Percentiles rank a stretch among this genome's conserved stretches.
phyloP scores from a whole-genome alignment of 1,140 invertebrate genomes.

The Cotesia vestalis region DNA sequence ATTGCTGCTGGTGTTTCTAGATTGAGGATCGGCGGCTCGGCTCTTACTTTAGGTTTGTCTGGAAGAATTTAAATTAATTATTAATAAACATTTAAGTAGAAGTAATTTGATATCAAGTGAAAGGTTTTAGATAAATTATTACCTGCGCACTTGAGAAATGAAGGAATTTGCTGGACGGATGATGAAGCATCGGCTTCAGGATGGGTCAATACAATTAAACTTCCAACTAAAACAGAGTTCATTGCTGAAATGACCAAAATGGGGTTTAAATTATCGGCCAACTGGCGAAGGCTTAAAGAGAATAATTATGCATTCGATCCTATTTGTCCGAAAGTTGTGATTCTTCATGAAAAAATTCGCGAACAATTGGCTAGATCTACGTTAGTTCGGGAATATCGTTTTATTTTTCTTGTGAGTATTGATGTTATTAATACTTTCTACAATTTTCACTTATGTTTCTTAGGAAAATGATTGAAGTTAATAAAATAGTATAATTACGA shows the following conservation, averaged over 20 bases:
- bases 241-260: slow-evolving; percentile 54
- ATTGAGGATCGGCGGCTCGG: slow-evolving; percentile 75
- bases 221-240: slow-evolving; percentile 48
- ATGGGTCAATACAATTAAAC: slow-evolving; percentile 79
- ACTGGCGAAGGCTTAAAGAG: slow-evolving; percentile 43
- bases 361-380: slow-evolving; percentile 68
- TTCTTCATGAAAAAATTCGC: slow-evolving; percentile 70
- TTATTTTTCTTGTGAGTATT: slow-evolving; percentile 70
- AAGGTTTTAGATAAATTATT: slow-evolving; percentile 69
- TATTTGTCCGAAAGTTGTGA: slow-evolving; percentile 76
- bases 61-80: slow-evolving; percentile 16
- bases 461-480: too few relatives aligned
- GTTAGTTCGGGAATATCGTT: slow-evolving; percentile 69
- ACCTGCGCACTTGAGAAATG: slow-evolving; percentile 71
- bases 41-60: slow-evolving; percentile 58
- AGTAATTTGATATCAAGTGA: slow-evolving; percentile 6
- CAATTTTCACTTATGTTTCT: not conserved
- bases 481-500: too few relatives aligned
- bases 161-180: slow-evolving; percentile 69
- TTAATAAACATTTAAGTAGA: slow-evolving; percentile 22
- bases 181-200: slow-evolving; percentile 73
- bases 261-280: slow-evolving; percentile 43
- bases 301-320: slow-evolving; percentile 66
- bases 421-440: slow-evolving; percentile 3
- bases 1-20: slow-evolving; percentile 76